phyloP scores from a whole-genome alignment of 2,113 vertebrate species.

The Etheostoma cragini region DNA sequence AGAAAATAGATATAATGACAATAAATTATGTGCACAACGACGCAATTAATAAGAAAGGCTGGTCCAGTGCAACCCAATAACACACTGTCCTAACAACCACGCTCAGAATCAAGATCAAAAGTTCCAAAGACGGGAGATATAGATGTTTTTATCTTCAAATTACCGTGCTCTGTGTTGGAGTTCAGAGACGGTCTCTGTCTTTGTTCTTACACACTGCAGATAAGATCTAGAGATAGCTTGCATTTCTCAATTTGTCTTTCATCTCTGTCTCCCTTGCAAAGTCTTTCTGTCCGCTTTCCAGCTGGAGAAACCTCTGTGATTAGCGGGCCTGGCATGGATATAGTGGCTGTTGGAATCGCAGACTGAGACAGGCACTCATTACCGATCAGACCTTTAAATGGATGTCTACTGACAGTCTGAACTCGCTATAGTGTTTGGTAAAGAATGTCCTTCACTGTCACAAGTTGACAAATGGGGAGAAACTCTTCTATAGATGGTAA shows the following conservation, averaged over 20 bases:
- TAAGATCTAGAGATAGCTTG: constrained; percentile 77
- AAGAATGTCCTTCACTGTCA: constrained; percentile 80
- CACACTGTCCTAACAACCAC: constrained; percentile 57
- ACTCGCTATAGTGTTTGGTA: constrained; percentile 67
- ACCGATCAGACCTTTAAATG: constrained; percentile 64
- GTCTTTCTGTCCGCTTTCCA: constrained; percentile 71
- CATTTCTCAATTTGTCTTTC: constrained; percentile 75
- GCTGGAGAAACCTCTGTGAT: constrained; percentile 77
- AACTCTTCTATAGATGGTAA: constrained; percentile 57
- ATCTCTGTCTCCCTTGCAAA: constrained; percentile 60
- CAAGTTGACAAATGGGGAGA: constrained; percentile 66
- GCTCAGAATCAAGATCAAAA: constrained; percentile 61
- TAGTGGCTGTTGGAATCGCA: constrained; percentile 42
- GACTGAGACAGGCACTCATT: constrained; percentile 72
- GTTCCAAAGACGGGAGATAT: constrained; percentile 55
- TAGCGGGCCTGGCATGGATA: constrained; percentile 62
- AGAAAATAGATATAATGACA: constrained; percentile 36
- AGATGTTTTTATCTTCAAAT: constrained; percentile 74
- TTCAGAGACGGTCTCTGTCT: constrained; percentile 63
- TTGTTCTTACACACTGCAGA: constrained; percentile 74
- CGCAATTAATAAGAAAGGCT: constrained; percentile 45
- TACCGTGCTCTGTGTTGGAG: constrained; percentile 60
- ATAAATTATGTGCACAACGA: constrained; percentile 23
- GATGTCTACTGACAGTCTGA: constrained; percentile 69
- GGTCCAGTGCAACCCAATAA: constrained; percentile 39